A percentile compares a stretch with the other conserved stretches of the same genome.
These are phyloP conservation scores for Rhinophrynus dorsalis DNA, from an alignment of 2,797 vertebrate genomes.

Conservation along the genomic window DNA sequence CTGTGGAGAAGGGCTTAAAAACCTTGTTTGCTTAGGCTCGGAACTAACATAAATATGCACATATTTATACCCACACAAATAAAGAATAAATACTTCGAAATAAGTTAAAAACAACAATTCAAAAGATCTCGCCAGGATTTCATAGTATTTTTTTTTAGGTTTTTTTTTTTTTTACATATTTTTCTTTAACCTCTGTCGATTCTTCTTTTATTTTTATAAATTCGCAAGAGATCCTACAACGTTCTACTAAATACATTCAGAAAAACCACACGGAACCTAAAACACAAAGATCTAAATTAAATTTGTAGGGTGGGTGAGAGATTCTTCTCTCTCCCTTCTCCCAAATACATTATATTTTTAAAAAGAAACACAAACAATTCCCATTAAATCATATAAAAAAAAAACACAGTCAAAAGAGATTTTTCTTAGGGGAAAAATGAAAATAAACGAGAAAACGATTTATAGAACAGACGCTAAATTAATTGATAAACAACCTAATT, in stretches of 20 bases:
- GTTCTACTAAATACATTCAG: conserved; percentile 43
- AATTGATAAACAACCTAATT: conserved; percentile 40
- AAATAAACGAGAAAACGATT: conserved; percentile 41
- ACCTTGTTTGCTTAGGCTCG: conserved; percentile 46
- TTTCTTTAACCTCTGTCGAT: conserved; percentile 40
- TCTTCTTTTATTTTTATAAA: conserved; percentile 34
- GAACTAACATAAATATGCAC: conserved; percentile 49
- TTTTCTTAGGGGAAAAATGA: conserved; percentile 5
- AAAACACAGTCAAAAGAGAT: conserved; percentile 18
- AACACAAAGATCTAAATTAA: conserved; percentile 47
- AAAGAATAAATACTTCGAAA: conserved; percentile 51
- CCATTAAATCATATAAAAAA: conserved; percentile 36
- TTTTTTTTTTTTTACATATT: conserved; percentile 71
- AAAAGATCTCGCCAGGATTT: conserved; percentile 46
- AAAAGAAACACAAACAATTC: conserved; percentile 37
- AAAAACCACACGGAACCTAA: conserved; percentile 42
- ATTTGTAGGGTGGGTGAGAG: background rate
- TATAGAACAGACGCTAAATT: conserved; percentile 44
- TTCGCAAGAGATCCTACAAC: conserved; percentile 46
- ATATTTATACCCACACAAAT: conserved; percentile 50
- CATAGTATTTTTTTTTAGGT: conserved; percentile 65
- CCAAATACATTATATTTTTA: conserved; percentile 18
- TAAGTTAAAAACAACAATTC: conserved; percentile 50
- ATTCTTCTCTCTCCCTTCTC: background rate
- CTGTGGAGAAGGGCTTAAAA: conserved; percentile 26